Conservation (phyloP, 2,888 invertebrate genomes). For the Drosophila niveifrons region DNA sequence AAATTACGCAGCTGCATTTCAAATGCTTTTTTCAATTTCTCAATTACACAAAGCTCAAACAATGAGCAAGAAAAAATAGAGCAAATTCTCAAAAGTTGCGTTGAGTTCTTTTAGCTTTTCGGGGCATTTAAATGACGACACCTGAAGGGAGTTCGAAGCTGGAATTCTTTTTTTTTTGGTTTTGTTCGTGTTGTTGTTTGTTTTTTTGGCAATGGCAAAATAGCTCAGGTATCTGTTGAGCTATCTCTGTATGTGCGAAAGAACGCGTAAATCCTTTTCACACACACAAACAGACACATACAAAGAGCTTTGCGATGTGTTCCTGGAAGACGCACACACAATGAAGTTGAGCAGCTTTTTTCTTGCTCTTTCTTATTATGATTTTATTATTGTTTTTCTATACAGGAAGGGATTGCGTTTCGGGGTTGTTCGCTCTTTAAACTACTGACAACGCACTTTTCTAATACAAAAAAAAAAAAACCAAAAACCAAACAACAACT, state of each 20-base stretch:
- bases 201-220: constrained; percentile 51
- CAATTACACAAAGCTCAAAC: constrained; percentile 70
- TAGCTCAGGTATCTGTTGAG: constrained; percentile 76
- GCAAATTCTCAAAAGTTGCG: constrained; percentile 53
- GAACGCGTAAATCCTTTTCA: constrained; percentile 76
- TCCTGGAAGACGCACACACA: constrained; percentile 56
- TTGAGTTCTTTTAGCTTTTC: constrained; percentile 28
- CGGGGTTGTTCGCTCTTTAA: constrained; percentile 43
- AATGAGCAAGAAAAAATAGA: constrained; percentile 57
- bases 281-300: constrained; percentile 49
- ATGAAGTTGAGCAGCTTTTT: constrained; percentile 52
- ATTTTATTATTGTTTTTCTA: constrained; percentile 33
- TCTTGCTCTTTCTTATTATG: constrained; percentile 11
- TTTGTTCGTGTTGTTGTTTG: constrained; percentile 3
- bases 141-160: constrained; percentile 50
- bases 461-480: constrained; percentile 19
- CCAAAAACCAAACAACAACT: constrained; percentile 11
- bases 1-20: constrained; percentile 74
- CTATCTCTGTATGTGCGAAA: constrained; percentile 69
- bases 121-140: constrained; percentile 44
- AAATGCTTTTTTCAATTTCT: constrained; percentile 64
- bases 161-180: constrained; percentile 15
- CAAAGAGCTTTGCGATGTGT: constrained; percentile 19
- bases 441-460: constrained; percentile 44
- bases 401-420: constrained; percentile 52